Percentiles rank a stretch among this genome's conserved stretches.
phyloP scores from a whole-genome alignment of 2,888 invertebrate genomes.

The Cephus pulcher region DNA sequence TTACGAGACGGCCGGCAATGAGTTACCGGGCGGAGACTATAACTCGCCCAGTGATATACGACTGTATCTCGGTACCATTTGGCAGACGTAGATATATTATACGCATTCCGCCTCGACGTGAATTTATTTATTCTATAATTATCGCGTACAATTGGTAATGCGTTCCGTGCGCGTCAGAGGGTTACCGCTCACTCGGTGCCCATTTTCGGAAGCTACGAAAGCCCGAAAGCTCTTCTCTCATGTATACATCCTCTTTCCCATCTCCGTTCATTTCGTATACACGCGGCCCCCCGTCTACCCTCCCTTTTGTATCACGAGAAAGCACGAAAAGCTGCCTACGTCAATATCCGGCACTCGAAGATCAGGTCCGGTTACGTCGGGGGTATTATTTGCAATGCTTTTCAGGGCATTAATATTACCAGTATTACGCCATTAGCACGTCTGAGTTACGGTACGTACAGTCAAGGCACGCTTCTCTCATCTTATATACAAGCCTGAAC shows the following conservation, averaged over 20 bases:
- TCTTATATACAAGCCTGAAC: not conserved
- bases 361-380: not conserved
- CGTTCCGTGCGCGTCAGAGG: constrained; percentile 5
- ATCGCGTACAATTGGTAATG: constrained; percentile 63
- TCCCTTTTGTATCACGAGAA: not conserved
- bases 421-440: constrained; percentile 17
- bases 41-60: constrained; percentile 65
- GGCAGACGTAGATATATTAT: constrained; percentile 67
- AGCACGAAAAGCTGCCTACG: not conserved
- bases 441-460: not conserved
- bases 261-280: not conserved
- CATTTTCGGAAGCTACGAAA: constrained; percentile 5
- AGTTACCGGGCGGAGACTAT: constrained; percentile 65
- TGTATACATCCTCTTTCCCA: constrained; percentile 8
- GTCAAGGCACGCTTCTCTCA: no score
- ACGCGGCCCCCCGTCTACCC: not conserved
- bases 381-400: constrained; percentile 15
- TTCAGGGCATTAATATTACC: constrained; percentile 19
- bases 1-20: constrained; percentile 50
- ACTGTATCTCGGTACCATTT: constrained; percentile 66
- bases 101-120: constrained; percentile 62
- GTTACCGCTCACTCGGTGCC: constrained; percentile 9
- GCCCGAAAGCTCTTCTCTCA: not conserved
- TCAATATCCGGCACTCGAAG: constrained; percentile 2
- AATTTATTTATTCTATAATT: constrained; percentile 67